Percentiles rank a stretch among this genome's conserved stretches.
These are phyloP conservation scores for Anastatus disparis DNA, from an alignment of 1,140 invertebrate species.

Conservation along the genomic window DNA sequence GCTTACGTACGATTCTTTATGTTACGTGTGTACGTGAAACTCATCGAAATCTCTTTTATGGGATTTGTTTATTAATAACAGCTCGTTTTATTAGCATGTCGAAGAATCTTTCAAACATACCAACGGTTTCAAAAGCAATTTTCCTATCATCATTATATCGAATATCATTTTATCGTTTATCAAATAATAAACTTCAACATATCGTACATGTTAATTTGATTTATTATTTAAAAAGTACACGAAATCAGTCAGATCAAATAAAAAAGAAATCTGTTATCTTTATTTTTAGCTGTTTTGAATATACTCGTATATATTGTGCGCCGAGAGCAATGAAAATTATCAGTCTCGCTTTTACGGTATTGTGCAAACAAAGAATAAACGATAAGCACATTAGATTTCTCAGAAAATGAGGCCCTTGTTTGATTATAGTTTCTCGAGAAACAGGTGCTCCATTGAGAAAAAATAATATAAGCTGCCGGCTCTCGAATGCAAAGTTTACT, in stretches of 20 bases:
- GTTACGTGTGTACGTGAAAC: no score
- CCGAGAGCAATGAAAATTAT: constrained; percentile 12
- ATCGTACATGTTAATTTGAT: constrained; percentile 23
- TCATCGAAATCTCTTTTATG: background rate
- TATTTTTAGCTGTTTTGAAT: constrained; percentile 8
- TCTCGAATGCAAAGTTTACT: constrained; percentile 26
- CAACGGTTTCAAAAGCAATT: background rate
- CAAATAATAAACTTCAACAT: constrained; percentile 7
- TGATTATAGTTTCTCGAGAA: background rate
- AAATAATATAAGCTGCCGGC: no score
- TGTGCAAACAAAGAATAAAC: background rate
- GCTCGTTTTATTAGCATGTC: background rate
- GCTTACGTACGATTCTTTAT: constrained; percentile 15
- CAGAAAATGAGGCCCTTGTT: background rate
- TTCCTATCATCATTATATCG: background rate
- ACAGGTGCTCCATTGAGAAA: constrained; percentile 31
- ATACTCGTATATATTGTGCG: no score
- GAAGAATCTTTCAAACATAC: constrained; percentile 1
- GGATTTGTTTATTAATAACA: constrained; percentile 5
- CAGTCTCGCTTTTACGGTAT: background rate
- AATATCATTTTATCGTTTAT: background rate
- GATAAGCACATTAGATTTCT: background rate
- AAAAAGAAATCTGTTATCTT: constrained; percentile 11
- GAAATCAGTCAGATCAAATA: no score
- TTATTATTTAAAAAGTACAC: constrained; percentile 8